phyloP scores from a whole-genome alignment of 2,888 invertebrate species.

The Tryphoninae sp. region DNA sequence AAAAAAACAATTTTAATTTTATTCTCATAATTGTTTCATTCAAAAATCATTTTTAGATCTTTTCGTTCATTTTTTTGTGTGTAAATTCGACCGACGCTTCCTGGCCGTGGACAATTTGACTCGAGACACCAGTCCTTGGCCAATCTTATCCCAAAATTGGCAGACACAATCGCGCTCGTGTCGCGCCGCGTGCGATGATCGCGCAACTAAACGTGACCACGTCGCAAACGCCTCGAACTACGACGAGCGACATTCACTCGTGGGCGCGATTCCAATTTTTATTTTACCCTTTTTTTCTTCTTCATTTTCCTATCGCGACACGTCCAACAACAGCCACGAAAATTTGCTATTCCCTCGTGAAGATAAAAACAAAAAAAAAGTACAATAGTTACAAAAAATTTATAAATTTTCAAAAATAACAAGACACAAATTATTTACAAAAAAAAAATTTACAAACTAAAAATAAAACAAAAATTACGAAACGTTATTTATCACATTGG shows the following conservation, averaged over 20 bases:
- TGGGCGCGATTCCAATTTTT: slow-evolving; percentile 48
- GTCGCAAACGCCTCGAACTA: neutral
- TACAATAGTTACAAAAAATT: neutral
- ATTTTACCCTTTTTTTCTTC: slow-evolving; percentile 8
- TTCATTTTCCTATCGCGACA: slow-evolving; percentile 16
- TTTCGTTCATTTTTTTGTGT: too few species aligned
- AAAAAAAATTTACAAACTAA: slow-evolving; percentile 11
- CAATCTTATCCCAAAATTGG: slow-evolving; percentile 30
- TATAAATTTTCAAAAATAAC: slow-evolving; percentile 1
- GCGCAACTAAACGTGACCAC: too few species aligned
- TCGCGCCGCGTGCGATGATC: neutral
- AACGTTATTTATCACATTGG: slow-evolving; percentile 33
- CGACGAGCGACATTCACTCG: slow-evolving; percentile 37
- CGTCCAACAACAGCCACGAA: slow-evolving; percentile 35
- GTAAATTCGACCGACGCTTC: neutral
- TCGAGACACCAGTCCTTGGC: slow-evolving; percentile 39
- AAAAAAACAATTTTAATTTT: neutral
- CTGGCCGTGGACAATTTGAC: slow-evolving; percentile 13
- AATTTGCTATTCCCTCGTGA: slow-evolving; percentile 15
- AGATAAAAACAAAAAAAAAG: neutral
- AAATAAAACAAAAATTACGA: slow-evolving; percentile 20
- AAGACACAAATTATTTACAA: slow-evolving; percentile 11
- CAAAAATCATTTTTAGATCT: neutral
- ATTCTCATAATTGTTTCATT: neutral
- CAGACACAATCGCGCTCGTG: slow-evolving; percentile 39